phyloP scores from a whole-genome alignment of 2,797 vertebrate genomes.

The Erithacus rubecula region DNA sequence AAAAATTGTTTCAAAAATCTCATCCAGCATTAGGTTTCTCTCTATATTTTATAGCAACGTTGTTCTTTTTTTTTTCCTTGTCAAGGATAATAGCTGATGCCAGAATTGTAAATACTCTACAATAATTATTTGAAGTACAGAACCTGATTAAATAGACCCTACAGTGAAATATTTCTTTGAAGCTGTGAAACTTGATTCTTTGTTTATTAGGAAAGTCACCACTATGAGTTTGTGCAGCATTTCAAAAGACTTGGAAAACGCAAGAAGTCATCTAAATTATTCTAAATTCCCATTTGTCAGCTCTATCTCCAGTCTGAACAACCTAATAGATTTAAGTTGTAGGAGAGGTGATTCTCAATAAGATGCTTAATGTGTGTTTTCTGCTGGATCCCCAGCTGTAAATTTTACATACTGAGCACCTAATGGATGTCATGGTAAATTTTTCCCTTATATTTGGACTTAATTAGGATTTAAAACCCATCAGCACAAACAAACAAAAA shows the following conservation, averaged over 20 bases:
- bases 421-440: neutral
- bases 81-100: conserved; percentile 1
- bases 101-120: conserved; percentile 10
- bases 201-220: conserved; percentile 7
- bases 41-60: neutral
- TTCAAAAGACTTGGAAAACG: neutral
- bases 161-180: conserved; percentile 18
- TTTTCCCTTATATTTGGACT: neutral
- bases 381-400: neutral
- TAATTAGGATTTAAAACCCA: neutral
- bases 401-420: neutral
- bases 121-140: neutral
- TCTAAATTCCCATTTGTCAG: neutral
- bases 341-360: neutral
- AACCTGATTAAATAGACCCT: conserved; percentile 10
- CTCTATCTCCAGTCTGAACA: neutral
- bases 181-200: neutral
- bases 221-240: neutral
- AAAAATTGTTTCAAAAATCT: neutral
- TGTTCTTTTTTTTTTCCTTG: neutral
- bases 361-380: neutral
- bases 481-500: conserved; percentile 7
- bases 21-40: neutral
- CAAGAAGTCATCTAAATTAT: neutral
- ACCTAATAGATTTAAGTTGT: neutral